phyloP scores from a whole-genome alignment of 2,888 invertebrate species.

The Agriopis marginaria region DNA sequence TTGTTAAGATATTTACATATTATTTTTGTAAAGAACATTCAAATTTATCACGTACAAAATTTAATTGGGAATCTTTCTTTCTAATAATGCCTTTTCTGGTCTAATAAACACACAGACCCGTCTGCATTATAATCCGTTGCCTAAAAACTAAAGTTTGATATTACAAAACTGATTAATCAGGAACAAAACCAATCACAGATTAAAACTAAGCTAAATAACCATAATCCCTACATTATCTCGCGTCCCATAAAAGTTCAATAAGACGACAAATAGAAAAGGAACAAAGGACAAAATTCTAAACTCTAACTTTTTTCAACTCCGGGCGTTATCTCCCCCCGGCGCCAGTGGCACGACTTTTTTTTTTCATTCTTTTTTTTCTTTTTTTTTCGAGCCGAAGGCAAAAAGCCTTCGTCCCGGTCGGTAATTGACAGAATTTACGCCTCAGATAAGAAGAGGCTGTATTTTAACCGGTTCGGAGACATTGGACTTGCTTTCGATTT shows the following conservation, averaged over 20 bases:
- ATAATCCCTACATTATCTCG: conserved; percentile 42
- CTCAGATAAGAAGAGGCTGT: conserved; percentile 64
- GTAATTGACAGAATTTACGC: conserved; percentile 80
- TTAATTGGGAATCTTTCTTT: too few relatives aligned
- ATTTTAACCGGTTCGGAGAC: conserved; percentile 42
- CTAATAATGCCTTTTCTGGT: too few relatives aligned
- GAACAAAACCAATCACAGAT: conserved; percentile 34
- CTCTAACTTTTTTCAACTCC: conserved; percentile 34
- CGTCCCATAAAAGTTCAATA: conserved; percentile 65
- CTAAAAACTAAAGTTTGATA: background rate
- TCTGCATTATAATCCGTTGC: background rate
- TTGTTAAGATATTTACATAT: too few relatives aligned
- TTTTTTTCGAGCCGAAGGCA: conserved; percentile 50
- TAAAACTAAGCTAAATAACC: conserved; percentile 36
- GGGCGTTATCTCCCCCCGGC: conserved; percentile 68
- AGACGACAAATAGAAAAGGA: conserved; percentile 55
- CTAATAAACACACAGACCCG: background rate
- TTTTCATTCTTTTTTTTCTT: conserved; percentile 39
- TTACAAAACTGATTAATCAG: conserved; percentile 30
- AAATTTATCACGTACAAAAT: too few relatives aligned
- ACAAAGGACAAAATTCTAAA: conserved; percentile 62
- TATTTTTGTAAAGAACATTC: too few relatives aligned
- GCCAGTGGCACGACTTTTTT: conserved; percentile 65
- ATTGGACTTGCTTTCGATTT: conserved; percentile 44
- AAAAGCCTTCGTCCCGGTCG: conserved; percentile 51